A percentile compares a stretch with the other conserved stretches of the same genome.
These are phyloP conservation scores for Pyrgilauda ruficollis DNA, from an alignment of 2,113 vertebrate species.

Conservation along the genomic window DNA sequence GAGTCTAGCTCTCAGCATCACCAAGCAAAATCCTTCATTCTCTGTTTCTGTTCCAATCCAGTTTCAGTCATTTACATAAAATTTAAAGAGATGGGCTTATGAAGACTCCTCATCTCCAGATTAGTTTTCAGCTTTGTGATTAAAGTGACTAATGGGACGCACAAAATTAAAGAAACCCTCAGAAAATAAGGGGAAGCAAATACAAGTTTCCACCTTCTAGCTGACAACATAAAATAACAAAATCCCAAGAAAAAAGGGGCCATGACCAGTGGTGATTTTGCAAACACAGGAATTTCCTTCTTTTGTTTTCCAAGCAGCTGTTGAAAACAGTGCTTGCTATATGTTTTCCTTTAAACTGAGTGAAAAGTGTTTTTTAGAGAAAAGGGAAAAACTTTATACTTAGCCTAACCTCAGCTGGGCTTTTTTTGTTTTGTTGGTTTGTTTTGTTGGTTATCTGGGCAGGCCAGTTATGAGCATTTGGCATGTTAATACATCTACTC, in stretches of 20 bases:
- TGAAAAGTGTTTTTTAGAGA: not conserved
- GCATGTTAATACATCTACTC: not conserved
- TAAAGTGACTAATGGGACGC: not conserved
- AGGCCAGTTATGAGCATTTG: not conserved
- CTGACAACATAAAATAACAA: not conserved
- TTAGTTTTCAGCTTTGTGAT: not conserved
- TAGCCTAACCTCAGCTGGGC: not conserved
- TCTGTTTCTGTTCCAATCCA: not conserved
- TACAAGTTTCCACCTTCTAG: not conserved
- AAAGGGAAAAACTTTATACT: not conserved
- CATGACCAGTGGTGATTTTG: not conserved
- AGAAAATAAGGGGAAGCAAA: not conserved
- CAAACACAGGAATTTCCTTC: not conserved
- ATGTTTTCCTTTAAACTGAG: not conserved
- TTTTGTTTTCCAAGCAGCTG: not conserved
- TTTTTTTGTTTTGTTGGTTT: not conserved
- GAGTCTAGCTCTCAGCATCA: not conserved
- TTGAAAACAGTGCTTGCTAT: not conserved
- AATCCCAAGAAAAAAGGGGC: not conserved
- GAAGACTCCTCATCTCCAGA: not conserved
- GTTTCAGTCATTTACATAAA: not conserved
- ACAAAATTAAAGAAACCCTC: not conserved
- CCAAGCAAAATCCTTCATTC: not conserved
- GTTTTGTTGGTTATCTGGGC: not conserved
- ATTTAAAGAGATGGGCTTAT: not conserved